phyloP scores from a whole-genome alignment of 2,113 vertebrate species.

The Saimiri boliviensis region DNA sequence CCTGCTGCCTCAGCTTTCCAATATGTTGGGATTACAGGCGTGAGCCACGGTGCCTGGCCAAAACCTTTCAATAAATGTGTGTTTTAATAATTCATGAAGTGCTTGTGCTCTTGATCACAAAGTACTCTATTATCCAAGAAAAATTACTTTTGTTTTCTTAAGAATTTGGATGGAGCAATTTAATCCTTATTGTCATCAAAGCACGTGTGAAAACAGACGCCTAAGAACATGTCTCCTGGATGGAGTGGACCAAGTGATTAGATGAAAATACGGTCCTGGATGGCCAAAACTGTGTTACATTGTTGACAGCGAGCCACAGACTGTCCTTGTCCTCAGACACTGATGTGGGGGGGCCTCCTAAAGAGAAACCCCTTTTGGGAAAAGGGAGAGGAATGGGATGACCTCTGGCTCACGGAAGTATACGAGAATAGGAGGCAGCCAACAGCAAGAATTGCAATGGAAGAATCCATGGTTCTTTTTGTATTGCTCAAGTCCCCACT shows the following conservation, averaged over 20 bases:
- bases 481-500: not conserved
- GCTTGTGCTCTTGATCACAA: not conserved
- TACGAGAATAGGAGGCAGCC: not conserved
- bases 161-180: not conserved
- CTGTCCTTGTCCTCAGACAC: not conserved
- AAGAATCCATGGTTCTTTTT: not conserved
- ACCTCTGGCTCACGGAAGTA: not conserved
- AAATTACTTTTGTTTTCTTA: not conserved
- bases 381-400: not conserved
- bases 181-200: not conserved
- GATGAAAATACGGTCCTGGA: not conserved
- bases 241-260: not conserved
- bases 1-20: no score
- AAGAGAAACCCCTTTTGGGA: not conserved
- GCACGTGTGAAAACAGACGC: not conserved
- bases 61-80: not conserved
- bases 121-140: not conserved
- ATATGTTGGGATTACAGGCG: no score
- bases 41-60: no score
- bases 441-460: not conserved
- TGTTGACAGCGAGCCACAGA: not conserved
- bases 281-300: not conserved
- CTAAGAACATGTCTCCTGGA: not conserved
- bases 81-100: constrained; percentile 7
- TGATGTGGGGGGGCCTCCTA: not conserved